Conservation (phyloP, 2,113 vertebrate genomes). For the Heloderma charlesbogerti region DNA sequence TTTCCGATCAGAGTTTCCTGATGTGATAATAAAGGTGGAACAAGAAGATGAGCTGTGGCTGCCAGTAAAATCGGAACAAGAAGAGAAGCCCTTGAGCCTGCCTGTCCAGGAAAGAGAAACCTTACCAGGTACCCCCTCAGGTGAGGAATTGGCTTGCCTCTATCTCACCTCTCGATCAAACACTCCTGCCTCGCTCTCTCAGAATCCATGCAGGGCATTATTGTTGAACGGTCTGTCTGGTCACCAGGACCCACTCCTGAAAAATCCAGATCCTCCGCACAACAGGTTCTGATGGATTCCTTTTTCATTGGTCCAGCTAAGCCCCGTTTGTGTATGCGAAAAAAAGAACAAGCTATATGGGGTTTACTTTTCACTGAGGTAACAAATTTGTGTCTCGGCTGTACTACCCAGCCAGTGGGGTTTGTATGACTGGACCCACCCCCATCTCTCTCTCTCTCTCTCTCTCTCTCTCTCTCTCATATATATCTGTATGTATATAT, state of each 20-base stretch:
- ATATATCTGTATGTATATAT: too few relatives aligned
- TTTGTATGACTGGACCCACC: too few relatives aligned
- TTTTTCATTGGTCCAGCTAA: too few relatives aligned
- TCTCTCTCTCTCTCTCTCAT: too few relatives aligned
- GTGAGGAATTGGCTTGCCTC: not conserved
- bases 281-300: too few relatives aligned
- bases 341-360: not conserved
- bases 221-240: too few relatives aligned
- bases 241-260: too few relatives aligned
- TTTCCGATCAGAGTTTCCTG: not conserved
- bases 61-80: not conserved
- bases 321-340: not conserved
- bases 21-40: conserved; percentile 29
- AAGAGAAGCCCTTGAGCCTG: not conserved
- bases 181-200: not conserved
- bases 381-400: too few relatives aligned
- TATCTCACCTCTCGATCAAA: not conserved
- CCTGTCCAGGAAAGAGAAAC: not conserved
- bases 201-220: not conserved
- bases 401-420: too few relatives aligned
- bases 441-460: too few relatives aligned
- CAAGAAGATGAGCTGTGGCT: not conserved
- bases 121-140: not conserved
- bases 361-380: too few relatives aligned
- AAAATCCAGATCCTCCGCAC: too few relatives aligned